These are phyloP conservation scores for Micromussa lordhowensis DNA, from an alignment of 92 coral and sea anemone species.

Conservation along the genomic window DNA sequence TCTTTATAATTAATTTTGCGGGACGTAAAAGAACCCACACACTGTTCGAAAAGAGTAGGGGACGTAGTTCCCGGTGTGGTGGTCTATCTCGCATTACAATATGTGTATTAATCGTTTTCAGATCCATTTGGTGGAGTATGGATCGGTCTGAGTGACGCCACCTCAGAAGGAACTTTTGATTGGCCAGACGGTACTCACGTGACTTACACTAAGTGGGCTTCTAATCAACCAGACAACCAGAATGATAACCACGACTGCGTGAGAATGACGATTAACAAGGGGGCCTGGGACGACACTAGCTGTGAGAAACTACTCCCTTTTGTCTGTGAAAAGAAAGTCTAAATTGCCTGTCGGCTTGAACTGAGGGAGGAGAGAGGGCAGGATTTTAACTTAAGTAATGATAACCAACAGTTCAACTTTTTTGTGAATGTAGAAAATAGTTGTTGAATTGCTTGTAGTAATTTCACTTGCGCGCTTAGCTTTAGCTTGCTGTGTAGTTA, in stretches of 20 bases:
- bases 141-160: constrained; percentile 62
- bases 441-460: too few relatives aligned
- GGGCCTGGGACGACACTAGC: constrained; percentile 35
- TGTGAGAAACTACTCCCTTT: constrained; percentile 23
- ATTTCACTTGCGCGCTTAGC: too few relatives aligned
- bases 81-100: not conserved
- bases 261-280: constrained; percentile 7
- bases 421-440: too few relatives aligned
- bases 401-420: too few relatives aligned
- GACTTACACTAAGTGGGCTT: constrained; percentile 35
- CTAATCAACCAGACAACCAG: constrained; percentile 12
- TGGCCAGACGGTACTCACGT: constrained; percentile 58
- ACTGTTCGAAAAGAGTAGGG: too few relatives aligned
- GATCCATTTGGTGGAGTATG: constrained; percentile 40
- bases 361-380: not conserved
- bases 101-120: not conserved
- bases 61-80: too few relatives aligned
- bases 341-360: not conserved
- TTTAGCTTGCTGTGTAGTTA: too few relatives aligned
- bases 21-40: too few relatives aligned
- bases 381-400: not conserved
- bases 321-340: constrained; percentile 23
- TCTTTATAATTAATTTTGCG: too few relatives aligned
- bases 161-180: constrained; percentile 48
- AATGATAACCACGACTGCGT: constrained; percentile 34